phyloP scores from a whole-genome alignment of 2,888 invertebrate genomes.

The Melinopterus prodromus region DNA sequence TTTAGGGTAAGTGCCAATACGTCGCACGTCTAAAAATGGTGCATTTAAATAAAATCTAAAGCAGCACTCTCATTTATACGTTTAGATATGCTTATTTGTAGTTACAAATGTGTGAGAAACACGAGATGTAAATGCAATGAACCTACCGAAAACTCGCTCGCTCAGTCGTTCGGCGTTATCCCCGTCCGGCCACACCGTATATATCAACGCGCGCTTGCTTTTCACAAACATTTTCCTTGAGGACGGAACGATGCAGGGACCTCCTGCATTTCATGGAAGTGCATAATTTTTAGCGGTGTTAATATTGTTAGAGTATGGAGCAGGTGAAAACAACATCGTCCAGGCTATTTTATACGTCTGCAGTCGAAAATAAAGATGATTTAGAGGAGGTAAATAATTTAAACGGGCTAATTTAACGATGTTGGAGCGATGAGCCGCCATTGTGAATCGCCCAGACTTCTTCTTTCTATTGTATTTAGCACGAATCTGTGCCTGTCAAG shows the following conservation, averaged over 20 bases:
- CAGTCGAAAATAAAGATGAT: constrained; percentile 89
- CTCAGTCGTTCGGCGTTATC: constrained; percentile 48
- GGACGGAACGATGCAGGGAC: constrained; percentile 70
- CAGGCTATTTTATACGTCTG: constrained; percentile 82
- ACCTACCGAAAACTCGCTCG: constrained; percentile 37
- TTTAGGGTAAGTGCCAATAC: neutral
- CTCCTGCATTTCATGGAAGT: constrained; percentile 66
- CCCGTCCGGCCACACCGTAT: constrained; percentile 53
- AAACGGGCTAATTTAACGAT: constrained; percentile 58
- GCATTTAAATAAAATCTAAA: constrained; percentile 4
- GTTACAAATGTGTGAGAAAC: constrained; percentile 29
- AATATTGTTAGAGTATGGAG: constrained; percentile 65
- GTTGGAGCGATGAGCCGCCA: constrained; percentile 66
- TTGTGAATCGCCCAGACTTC: constrained; percentile 61
- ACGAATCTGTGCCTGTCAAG: constrained; percentile 46
- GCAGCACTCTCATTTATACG: constrained; percentile 6
- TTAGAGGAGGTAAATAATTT: constrained; percentile 83
- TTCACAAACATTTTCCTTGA: constrained; percentile 61
- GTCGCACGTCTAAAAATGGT: constrained; percentile 4
- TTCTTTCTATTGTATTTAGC: constrained; percentile 56
- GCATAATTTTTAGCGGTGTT: constrained; percentile 66
- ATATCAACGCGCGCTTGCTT: constrained; percentile 62
- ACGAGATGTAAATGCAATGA: constrained; percentile 32
- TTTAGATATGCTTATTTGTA: constrained; percentile 33
- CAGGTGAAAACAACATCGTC: constrained; percentile 69